Percentiles rank a stretch among this genome's conserved stretches.
Evolutionary conservation across 1,140 invertebrate species (phyloP).

Genomic region (Brachionus koreanus): DNA sequence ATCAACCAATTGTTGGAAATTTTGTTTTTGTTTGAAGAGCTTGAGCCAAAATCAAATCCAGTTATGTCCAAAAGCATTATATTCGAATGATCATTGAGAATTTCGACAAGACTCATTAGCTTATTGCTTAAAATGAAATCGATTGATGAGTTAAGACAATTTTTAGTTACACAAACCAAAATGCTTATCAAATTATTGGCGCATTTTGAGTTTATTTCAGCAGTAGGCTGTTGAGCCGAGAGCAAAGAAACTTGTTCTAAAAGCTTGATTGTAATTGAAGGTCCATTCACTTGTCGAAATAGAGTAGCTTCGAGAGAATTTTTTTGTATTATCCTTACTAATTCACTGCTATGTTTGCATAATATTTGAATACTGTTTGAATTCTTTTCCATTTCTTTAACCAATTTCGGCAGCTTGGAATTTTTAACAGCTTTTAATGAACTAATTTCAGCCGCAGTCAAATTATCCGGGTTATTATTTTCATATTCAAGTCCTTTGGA

Average conservation of each 20-base stretch:
- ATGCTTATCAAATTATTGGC: not conserved
- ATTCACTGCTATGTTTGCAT: not conserved
- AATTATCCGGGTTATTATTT: not conserved
- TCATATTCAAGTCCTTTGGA: conserved; percentile 23
- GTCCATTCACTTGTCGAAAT: conserved; percentile 11
- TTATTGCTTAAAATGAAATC: conserved; percentile 5
- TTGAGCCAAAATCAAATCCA: not conserved
- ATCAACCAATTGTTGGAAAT: conserved; percentile 25
- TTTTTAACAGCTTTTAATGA: not conserved
- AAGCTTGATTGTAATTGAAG: not conserved
- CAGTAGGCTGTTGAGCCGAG: not conserved
- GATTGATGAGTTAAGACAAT: not conserved
- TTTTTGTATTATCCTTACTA: not conserved
- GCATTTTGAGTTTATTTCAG: conserved; percentile 23
- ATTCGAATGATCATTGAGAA: conserved; percentile 1
- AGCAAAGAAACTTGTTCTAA: conserved; percentile 16
- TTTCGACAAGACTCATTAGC: conserved; percentile 2
- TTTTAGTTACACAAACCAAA: not conserved
- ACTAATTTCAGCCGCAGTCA: not conserved
- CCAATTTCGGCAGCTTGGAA: not conserved
- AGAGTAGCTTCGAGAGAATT: not conserved
- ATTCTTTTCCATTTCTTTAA: conserved; percentile 39
- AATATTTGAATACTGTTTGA: not conserved
- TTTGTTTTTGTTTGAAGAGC: not conserved
- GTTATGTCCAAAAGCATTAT: conserved; percentile 20